These are phyloP conservation scores for Cecidostiba fungosa DNA, from an alignment of 2,888 invertebrate species.

Conservation along the genomic window DNA sequence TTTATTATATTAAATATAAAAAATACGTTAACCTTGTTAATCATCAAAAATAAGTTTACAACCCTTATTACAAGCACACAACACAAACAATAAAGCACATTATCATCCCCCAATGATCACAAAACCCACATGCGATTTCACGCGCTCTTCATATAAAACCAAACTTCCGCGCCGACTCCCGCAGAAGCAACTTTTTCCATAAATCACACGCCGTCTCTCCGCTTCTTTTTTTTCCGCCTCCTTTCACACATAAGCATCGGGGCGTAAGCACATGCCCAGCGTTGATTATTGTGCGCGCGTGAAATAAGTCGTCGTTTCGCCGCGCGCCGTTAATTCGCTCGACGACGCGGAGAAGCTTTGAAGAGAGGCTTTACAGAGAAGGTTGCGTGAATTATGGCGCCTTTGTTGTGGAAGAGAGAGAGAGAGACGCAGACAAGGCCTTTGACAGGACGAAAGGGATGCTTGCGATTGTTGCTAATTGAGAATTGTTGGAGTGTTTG, in stretches of 20 bases:
- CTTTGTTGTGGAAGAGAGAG: slow-evolving; percentile 9
- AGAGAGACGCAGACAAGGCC: not conserved
- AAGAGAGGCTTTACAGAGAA: not conserved
- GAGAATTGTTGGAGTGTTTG: slow-evolving; percentile 19
- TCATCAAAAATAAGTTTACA: not conserved
- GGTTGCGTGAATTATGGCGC: slow-evolving; percentile 6
- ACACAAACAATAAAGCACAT: not conserved
- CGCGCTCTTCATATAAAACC: not conserved
- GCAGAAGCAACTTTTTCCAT: not conserved
- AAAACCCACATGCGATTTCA: not conserved
- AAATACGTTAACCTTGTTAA: not conserved
- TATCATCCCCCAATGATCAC: not conserved
- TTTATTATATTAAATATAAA: too few relatives aligned
- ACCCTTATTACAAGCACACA: not conserved
- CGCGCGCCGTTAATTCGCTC: slow-evolving; percentile 6
- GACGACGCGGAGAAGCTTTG: not conserved
- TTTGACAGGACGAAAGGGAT: not conserved
- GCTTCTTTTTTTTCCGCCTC: not conserved
- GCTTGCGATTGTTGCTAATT: slow-evolving; percentile 1
- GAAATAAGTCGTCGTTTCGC: slow-evolving; percentile 12
- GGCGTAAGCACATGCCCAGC: slow-evolving; percentile 63
- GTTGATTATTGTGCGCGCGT: slow-evolving; percentile 32
- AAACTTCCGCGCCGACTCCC: not conserved
- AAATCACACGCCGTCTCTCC: not conserved
- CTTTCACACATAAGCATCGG: not conserved